Evolutionary conservation across 2,113 vertebrate species (phyloP).

Genomic region (Rutilus rutilus): DNA sequence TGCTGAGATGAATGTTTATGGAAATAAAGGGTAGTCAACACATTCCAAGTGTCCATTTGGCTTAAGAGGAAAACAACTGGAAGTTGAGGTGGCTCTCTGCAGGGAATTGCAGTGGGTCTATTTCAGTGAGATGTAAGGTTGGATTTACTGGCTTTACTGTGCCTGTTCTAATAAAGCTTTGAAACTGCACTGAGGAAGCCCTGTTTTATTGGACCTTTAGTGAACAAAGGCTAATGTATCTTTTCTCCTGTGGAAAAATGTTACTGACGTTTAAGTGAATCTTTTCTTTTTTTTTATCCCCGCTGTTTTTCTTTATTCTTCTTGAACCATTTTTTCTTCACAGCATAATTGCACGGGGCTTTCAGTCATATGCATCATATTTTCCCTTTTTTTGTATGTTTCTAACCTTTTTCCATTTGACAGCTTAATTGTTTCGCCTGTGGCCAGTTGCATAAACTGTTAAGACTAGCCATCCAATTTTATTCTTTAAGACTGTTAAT

Average conservation of each 20-base stretch:
- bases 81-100: not conserved
- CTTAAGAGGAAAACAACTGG: conserved; percentile 16
- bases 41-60: conserved; percentile 37
- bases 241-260: not conserved
- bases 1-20: conserved; percentile 27
- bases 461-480: no score
- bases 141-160: conserved; percentile 16
- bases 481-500: no score
- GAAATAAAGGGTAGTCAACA: conserved; percentile 34
- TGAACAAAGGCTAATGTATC: conserved; percentile 13
- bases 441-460: no score
- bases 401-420: not conserved
- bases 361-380: not conserved
- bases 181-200: not conserved
- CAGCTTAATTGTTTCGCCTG: not conserved
- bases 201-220: conserved; percentile 29
- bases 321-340: not conserved
- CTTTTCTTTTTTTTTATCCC: not conserved
- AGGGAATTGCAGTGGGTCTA: not conserved
- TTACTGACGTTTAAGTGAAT: not conserved
- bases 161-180: conserved; percentile 34
- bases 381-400: no score
- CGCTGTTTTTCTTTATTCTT: not conserved
- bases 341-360: no score
- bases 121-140: conserved; percentile 4